Base-by-base conservation (phyloP, 2,113 vertebrate genomes). In the Otolemur garnettii region DNA sequence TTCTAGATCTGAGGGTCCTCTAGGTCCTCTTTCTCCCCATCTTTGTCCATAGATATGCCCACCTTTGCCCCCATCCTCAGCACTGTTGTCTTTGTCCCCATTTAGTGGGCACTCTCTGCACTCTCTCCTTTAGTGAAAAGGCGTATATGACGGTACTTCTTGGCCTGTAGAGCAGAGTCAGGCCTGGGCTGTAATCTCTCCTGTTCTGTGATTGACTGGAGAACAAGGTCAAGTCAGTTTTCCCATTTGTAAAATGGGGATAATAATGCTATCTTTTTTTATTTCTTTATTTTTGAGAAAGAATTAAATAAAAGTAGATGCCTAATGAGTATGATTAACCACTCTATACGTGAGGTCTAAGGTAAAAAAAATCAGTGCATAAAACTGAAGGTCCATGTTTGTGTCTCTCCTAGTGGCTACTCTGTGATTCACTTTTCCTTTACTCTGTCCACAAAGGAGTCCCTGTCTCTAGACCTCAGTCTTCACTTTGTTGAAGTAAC, bases 401-500 rank as follows among this genome's bases (percentile, higher is more conserved):
- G 3, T 45, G 17, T 89, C 78, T 68, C 64, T 90, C 71, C 75
- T 13, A 24, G 82, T 26, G 87, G 38, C 90, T 57, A 2, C 28
- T 93, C 83, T 17, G 0, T 57, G 21, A 66, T 91, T 87, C 19
- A 50, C 50, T 72, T 62, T 90, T 87, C 80, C 72, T 94, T 71
- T 26, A 89, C 45, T 38, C 45, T 55, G 83, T 68, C 79, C 69
- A 89, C 90, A 91, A 60, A 91, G 77, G 75, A 53, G 18, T 68
- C 71, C 66, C 71, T 90, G 75, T 75, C 59, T 75, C 64, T 72
- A 83, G 86, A 64, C 83, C 62, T 71, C 66, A 33, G 28, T 38
- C 79, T 89, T 86, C 22, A 57, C 91, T 91, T 59, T 33, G 91
- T 71, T 72, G 90, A 90, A 97, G 80, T 72, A 64, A 75, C 82